Conservation (phyloP, 2,113 vertebrate species). For the Athene noctua region DNA sequence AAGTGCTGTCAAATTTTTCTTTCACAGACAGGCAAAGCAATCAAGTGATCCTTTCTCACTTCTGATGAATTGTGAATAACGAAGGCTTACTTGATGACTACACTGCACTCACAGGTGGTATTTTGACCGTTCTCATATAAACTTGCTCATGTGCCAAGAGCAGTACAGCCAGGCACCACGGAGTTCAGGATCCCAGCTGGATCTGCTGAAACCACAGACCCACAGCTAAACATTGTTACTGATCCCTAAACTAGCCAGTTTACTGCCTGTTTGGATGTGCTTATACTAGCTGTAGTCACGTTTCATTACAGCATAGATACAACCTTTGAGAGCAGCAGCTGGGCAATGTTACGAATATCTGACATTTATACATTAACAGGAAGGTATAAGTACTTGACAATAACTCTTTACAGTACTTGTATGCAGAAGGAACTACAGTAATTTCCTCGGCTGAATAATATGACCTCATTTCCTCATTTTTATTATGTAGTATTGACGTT, state of each 20-base stretch:
- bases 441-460: conserved; percentile 25
- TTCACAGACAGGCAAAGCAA: not conserved
- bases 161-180: not conserved
- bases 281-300: not conserved
- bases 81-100: not conserved
- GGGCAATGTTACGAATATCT: not conserved
- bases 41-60: not conserved
- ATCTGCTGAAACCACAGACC: conserved; percentile 11
- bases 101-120: not conserved
- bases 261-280: not conserved
- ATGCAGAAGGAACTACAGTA: not conserved
- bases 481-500: not conserved
- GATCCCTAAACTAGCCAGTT: not conserved
- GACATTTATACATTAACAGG: not conserved
- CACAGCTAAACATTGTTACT: not conserved
- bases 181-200: not conserved
- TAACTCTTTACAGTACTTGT: not conserved
- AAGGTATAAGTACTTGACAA: not conserved
- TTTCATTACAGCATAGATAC: not conserved
- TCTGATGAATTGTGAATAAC: not conserved
- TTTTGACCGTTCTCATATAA: not conserved
- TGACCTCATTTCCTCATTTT: conserved; percentile 39
- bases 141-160: not conserved
- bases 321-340: not conserved
- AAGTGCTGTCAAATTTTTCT: not conserved